Evolutionary conservation across 2,113 vertebrate species (phyloP).

Genomic region (Microcebus griseorufus): DNA sequence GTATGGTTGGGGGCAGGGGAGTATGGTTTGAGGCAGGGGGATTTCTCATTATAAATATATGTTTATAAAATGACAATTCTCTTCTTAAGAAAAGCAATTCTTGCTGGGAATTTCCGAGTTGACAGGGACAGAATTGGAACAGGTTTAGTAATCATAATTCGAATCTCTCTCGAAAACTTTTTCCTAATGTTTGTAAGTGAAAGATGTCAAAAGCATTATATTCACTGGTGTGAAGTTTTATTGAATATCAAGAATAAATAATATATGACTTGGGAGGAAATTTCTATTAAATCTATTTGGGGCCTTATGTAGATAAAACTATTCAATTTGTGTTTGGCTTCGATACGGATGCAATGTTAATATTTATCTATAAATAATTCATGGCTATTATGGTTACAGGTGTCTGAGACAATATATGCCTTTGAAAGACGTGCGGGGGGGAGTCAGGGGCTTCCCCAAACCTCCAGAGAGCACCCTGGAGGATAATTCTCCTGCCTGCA

Average conservation of each 20-base stretch:
- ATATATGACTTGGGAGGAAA: conserved; percentile 23
- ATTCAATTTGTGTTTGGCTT: background rate
- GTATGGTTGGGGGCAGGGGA: background rate
- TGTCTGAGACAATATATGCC: background rate
- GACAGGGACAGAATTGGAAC: background rate
- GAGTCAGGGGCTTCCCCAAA: background rate
- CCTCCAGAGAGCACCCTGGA: background rate
- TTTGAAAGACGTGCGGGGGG: background rate
- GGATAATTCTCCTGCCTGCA: background rate
- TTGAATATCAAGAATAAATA: conserved; percentile 38
- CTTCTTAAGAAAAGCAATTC: background rate
- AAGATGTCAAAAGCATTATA: conserved; percentile 32
- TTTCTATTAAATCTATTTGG: conserved; percentile 24
- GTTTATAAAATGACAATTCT: background rate
- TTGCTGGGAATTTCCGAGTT: background rate
- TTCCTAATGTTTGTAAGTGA: background rate
- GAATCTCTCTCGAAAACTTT: background rate
- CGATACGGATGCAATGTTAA: background rate
- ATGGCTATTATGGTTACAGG: conserved; percentile 31
- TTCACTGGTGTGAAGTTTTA: background rate
- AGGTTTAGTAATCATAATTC: conserved; percentile 16
- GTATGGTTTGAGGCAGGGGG: background rate
- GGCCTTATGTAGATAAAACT: conserved; percentile 18
- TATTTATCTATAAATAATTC: conserved; percentile 43
- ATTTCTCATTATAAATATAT: background rate